These are phyloP conservation scores for Albula glossodonta DNA, from an alignment of 2,113 vertebrate species.

Conservation along the genomic window DNA sequence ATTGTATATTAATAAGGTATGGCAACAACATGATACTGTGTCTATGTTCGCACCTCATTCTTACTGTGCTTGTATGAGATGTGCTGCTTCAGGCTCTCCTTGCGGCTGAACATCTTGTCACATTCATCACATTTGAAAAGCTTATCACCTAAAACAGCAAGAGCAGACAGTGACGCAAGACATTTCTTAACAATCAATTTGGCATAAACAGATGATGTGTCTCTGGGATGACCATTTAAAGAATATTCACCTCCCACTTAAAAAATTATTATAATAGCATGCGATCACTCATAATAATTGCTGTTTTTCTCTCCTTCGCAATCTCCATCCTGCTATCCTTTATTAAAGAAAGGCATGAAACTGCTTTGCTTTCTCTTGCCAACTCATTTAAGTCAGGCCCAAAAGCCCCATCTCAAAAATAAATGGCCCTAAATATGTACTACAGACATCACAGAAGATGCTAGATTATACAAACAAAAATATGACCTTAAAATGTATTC, in stretches of 20 bases:
- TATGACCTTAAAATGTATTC: no score
- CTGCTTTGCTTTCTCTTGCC: no score
- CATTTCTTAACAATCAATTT: not conserved
- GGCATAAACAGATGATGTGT: not conserved
- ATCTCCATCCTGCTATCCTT: not conserved
- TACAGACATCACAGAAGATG: no score
- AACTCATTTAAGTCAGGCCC: no score
- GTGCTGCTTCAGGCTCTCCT: conserved; percentile 97
- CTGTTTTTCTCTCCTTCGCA: not conserved
- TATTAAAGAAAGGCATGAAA: not conserved
- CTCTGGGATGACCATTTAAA: not conserved
- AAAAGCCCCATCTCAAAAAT: no score
- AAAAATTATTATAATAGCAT: not conserved
- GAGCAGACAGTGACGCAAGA: conserved; percentile 2
- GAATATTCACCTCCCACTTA: not conserved
- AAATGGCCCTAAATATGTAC: no score
- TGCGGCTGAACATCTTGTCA: conserved; percentile 96
- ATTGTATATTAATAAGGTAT: not conserved
- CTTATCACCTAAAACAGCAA: conserved; percentile 81
- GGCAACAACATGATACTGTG: conserved; percentile 2
- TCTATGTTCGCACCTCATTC: conserved; percentile 71
- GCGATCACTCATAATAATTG: not conserved
- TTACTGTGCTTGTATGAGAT: conserved; percentile 99
- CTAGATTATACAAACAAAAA: no score
- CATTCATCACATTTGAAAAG: conserved; percentile 97